These are phyloP conservation scores for Agrilus mali DNA, from an alignment of 2,888 invertebrate species.

Conservation along the genomic window DNA sequence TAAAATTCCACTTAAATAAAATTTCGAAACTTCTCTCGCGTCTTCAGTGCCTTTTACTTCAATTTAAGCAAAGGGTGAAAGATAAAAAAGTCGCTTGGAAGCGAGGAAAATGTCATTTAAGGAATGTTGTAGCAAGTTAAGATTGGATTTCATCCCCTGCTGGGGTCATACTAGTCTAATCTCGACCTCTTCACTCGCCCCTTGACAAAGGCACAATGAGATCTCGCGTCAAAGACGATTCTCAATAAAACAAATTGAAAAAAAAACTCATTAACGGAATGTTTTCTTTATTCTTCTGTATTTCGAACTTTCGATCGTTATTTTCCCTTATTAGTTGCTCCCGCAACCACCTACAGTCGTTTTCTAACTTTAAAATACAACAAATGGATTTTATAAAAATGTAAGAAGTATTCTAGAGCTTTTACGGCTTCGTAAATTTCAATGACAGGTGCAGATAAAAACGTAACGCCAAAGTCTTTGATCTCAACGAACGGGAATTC, in stretches of 20 bases:
- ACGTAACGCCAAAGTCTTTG: conserved; percentile 21
- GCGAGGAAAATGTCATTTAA: conserved; percentile 33
- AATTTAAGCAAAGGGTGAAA: conserved; percentile 32
- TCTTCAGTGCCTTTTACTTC: conserved; percentile 8
- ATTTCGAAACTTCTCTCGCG: too few species aligned
- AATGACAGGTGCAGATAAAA: too few species aligned
- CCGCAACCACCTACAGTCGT: too few species aligned
- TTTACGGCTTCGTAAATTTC: too few species aligned
- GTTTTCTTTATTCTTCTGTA: conserved; percentile 27
- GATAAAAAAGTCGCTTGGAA: conserved; percentile 25
- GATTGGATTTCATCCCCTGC: conserved; percentile 35
- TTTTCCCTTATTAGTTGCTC: too few species aligned
- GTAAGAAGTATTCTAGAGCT: too few species aligned
- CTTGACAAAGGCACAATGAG: conserved; percentile 27
- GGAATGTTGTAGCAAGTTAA: conserved; percentile 39
- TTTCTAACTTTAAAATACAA: too few species aligned
- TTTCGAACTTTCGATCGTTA: too few species aligned
- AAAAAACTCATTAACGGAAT: conserved; percentile 36
- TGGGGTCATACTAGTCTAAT: conserved; percentile 34
- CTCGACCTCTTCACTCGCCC: conserved; percentile 34
- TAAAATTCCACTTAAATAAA: too few species aligned
- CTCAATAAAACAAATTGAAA: conserved; percentile 37
- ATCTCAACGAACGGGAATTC: conserved; percentile 31
- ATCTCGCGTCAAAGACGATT: conserved; percentile 33
- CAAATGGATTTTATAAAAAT: too few species aligned